A percentile compares a stretch with the other conserved stretches of the same genome.
phyloP scores from a whole-genome alignment of 2,888 invertebrate genomes.

The Empis livida region DNA sequence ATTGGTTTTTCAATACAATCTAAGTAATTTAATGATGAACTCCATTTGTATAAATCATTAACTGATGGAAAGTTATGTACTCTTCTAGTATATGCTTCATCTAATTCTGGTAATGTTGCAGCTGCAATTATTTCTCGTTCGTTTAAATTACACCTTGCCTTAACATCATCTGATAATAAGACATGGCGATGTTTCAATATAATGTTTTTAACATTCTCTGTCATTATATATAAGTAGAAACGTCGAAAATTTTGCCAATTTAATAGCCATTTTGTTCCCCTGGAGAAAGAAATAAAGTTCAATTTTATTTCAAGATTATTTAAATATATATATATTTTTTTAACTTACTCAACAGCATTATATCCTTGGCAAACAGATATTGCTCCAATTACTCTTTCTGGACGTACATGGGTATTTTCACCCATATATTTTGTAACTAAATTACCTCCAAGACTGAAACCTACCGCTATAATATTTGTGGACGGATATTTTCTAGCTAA shows the following conservation, averaged over 20 bases:
- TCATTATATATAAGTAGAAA: conserved; percentile 84
- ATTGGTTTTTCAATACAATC: conserved; percentile 70
- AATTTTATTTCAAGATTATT: too few species aligned
- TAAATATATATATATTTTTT: conserved; percentile 1
- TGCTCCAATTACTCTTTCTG: conserved; percentile 66
- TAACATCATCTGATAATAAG: conserved; percentile 60
- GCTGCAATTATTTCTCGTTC: conserved; percentile 75
- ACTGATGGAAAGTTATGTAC: conserved; percentile 67
- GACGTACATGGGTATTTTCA: conserved; percentile 49
- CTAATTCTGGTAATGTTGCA: conserved; percentile 75
- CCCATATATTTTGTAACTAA: conserved; percentile 87
- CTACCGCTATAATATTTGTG: conserved; percentile 69
- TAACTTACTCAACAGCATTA: conserved; percentile 73
- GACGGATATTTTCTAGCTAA: conserved; percentile 58
- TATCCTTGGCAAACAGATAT: conserved; percentile 93
- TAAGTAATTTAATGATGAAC: conserved; percentile 70
- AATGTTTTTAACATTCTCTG: conserved; percentile 79
- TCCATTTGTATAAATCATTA: conserved; percentile 70
- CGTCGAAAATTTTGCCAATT: conserved; percentile 85
- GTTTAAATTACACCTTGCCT: conserved; percentile 51
- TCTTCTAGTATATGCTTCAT: conserved; percentile 75
- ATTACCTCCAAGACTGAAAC: conserved; percentile 91
- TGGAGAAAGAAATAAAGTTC: conserved; percentile 32
- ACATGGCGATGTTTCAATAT: conserved; percentile 71
- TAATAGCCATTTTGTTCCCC: conserved; percentile 65